Evolutionary conservation across 2,797 vertebrate genomes (phyloP), one percentile per base, ranked within the genome.

Genomic region (Enteromius mattozi): DNA sequence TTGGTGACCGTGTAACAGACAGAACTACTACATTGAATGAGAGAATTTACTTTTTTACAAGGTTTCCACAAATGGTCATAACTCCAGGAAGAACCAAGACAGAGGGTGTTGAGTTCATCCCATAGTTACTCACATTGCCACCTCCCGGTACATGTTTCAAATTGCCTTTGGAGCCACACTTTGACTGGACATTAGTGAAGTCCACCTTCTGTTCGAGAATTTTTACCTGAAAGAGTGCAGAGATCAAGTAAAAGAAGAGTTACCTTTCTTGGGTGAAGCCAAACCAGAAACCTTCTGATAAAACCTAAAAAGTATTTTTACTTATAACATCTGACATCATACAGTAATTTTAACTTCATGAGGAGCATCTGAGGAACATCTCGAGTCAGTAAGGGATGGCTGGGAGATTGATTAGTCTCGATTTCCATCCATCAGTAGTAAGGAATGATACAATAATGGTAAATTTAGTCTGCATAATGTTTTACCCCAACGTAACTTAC

Each of bases 151-250:
- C 93, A 94, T 98, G 96, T 94, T 96, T 97, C 83, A 98, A 81
- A 96, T 98, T 98, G 94, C 95, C 97, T 95, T 98, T 98, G 91
- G 97, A 98, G 83, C 97, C 97, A 89, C 97, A 98, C 91, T 82
- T 97, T 92, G 97, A 86, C 88, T 97, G 96, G 92, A 98, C 95
- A 88, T 91, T 95, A 82, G 94, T 93, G 91, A 98, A 88, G 92
- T 97, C 96, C 94, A 98, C 51, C 95, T 98, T 99, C 96, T 97
- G 97, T 89, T 98, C 97, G 85, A 96, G 88, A 91, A 98, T 97
- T 92, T 97, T 96, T 90, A 97, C 96, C 97, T 96, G 56, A 85
- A 81, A 92, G 91, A 66, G 42, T 74, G 91, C 78, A 90, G 90
- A 85, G 45, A 59, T 83, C 66, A 78, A 80, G 45, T 33, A 82